Evolutionary conservation across 2,113 vertebrate species (phyloP).

Genomic region (Illadopsis cleaveri): DNA sequence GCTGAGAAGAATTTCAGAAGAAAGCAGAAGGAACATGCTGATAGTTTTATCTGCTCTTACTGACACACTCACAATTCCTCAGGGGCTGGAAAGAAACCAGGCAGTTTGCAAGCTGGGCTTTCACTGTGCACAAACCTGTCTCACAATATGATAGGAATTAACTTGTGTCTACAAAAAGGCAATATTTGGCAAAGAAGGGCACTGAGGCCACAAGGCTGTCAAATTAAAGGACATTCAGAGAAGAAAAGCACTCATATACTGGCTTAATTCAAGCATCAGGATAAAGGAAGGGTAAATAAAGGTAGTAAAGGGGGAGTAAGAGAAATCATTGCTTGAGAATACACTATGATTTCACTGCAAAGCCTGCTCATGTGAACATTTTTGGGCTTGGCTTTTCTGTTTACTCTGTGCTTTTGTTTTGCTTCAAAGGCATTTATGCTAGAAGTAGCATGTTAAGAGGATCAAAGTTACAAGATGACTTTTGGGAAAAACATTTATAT

Average conservation of each 20-base stretch:
- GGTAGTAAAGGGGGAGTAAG: neutral
- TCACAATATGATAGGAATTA: neutral
- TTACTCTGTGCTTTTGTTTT: neutral
- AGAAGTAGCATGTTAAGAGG: neutral
- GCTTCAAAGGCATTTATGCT: neutral
- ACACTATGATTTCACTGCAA: neutral
- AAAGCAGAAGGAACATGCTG: neutral
- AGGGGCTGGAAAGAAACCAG: neutral
- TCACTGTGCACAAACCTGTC: neutral
- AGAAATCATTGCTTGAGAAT: neutral
- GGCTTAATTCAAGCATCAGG: slow-evolving; percentile 7
- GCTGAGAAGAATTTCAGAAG: neutral
- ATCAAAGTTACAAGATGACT: neutral
- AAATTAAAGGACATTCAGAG: neutral
- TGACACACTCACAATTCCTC: slow-evolving; percentile 37
- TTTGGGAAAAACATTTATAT: neutral
- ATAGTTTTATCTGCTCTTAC: slow-evolving; percentile 31
- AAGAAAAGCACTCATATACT: neutral
- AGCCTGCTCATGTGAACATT: neutral
- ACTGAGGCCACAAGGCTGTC: neutral
- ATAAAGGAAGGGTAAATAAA: slow-evolving; percentile 1
- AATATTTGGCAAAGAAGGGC: slow-evolving; percentile 33
- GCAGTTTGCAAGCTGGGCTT: slow-evolving; percentile 5
- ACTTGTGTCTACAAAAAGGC: slow-evolving; percentile 40
- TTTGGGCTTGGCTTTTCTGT: neutral